Conservation (phyloP, 1,140 invertebrate genomes). For the Aporrectodea caliginosa region DNA sequence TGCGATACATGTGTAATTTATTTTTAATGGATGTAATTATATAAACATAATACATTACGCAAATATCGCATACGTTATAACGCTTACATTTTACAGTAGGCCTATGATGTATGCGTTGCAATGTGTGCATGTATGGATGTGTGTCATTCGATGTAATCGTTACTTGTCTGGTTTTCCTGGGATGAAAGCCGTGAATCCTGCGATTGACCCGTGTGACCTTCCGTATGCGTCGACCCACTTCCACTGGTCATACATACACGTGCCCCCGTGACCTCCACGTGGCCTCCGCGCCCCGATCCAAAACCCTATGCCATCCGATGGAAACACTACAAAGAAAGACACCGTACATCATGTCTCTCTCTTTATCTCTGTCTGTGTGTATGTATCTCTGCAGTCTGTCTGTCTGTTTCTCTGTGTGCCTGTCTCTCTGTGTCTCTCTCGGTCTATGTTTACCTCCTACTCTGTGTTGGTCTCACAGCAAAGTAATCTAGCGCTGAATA, state of each 20-base stretch:
- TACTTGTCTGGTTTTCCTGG: slow-evolving; percentile 32
- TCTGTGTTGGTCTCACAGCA: background rate
- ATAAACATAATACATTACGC: background rate
- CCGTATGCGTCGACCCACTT: slow-evolving; percentile 28
- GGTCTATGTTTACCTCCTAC: background rate
- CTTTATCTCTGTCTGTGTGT: background rate
- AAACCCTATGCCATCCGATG: slow-evolving; percentile 10
- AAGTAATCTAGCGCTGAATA: background rate
- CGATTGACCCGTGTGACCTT: slow-evolving; percentile 17
- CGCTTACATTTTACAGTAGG: background rate
- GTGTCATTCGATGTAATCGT: no score
- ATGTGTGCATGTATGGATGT: no score
- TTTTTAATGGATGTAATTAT: background rate
- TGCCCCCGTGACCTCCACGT: slow-evolving; percentile 21
- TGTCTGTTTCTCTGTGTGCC: background rate
- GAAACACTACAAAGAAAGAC: slow-evolving; percentile 1
- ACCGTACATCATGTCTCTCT: background rate
- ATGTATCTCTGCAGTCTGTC: background rate
- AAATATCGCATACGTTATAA: background rate
- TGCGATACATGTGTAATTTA: no score
- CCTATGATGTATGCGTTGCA: background rate
- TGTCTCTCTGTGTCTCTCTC: background rate
- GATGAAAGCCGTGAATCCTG: slow-evolving; percentile 28
- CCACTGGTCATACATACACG: slow-evolving; percentile 31
- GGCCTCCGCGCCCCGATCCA: slow-evolving; percentile 27